Evolutionary conservation across 2,888 invertebrate genomes (phyloP), one percentile per base, ranked within the genome.

Genomic region (Apamea monoglypha): DNA sequence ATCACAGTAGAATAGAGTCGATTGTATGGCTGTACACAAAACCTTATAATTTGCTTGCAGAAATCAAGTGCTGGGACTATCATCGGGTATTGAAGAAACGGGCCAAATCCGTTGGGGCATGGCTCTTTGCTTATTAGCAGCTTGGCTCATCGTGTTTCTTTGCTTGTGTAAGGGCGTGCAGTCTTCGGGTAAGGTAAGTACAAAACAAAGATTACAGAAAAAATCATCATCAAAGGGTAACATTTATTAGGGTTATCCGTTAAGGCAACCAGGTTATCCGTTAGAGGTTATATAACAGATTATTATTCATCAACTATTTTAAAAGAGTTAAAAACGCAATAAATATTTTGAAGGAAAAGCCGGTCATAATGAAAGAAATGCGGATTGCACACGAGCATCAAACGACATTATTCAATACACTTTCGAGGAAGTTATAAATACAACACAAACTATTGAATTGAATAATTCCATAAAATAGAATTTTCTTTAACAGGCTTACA

Each of bases 91-190:
- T 87, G 98, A 98, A 92, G 98, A 98, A 87, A 98, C 97, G 1
- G 98, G 98, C 44, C 96, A 97, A 82, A 97, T 98, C 81, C 97
- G 97, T 82, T 97, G 97, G 95, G 97, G 98, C 78, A 97, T 99
- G 95, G 98, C 98, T 7, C 94, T 97, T 7, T 98, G 98, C 92
- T 97, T 99, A 21, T 96, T 98, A 3, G 96, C 98, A 76, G 98
- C 98, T 78, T 99, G 98, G 98, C 92, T 98, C 76, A 98, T 98
- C 86, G 98, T 98, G 40, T 98, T 98, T 91, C 96, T 98, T 68
- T 98, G 98, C 90, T 97, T 98, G 66, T 98, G 98, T 94, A 98
- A 98, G 95, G 98, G 98, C 53, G 98, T 98, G 21, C 98, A 98
- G 94, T 98, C 98, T 81, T 98, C 98, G 36, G 98, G 98, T 89